Evolutionary conservation across 2,888 invertebrate genomes (phyloP).

Genomic region (Fragum whitleyi): DNA sequence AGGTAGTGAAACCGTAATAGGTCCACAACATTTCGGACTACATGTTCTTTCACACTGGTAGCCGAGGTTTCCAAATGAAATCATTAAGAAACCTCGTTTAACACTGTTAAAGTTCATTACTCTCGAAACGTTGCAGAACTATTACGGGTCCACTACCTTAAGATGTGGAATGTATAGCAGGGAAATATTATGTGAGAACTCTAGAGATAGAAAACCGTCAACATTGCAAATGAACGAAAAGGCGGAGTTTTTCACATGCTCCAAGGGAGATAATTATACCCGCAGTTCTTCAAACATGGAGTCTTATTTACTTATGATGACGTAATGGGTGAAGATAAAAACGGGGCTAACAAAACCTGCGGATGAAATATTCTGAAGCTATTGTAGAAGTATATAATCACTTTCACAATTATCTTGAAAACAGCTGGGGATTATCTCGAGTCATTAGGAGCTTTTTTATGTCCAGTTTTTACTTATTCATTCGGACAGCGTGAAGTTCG

Average conservation of each 20-base stretch:
- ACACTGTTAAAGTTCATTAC: no score
- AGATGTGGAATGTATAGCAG: no score
- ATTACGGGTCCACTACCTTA: no score
- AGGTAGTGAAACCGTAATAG: no score
- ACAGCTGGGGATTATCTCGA: conserved; percentile 15
- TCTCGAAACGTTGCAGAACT: no score
- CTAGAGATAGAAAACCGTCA: no score
- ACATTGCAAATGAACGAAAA: no score
- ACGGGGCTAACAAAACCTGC: background rate
- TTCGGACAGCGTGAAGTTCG: conserved; percentile 32
- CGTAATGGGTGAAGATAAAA: background rate
- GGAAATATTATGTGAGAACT: no score
- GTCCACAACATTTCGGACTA: no score
- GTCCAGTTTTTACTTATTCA: conserved; percentile 17
- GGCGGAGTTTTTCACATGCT: background rate
- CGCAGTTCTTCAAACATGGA: conserved; percentile 13
- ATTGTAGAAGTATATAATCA: conserved; percentile 8
- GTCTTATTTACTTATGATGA: conserved; percentile 11
- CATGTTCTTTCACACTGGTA: no score
- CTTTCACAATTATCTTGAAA: conserved; percentile 2
- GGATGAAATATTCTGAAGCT: background rate
- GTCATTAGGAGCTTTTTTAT: conserved; percentile 21
- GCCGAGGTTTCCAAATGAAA: no score
- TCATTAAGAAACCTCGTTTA: no score
- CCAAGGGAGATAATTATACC: conserved; percentile 19